Evolutionary conservation across 2,888 invertebrate genomes (phyloP).

Genomic region (Acleris laterana): DNA sequence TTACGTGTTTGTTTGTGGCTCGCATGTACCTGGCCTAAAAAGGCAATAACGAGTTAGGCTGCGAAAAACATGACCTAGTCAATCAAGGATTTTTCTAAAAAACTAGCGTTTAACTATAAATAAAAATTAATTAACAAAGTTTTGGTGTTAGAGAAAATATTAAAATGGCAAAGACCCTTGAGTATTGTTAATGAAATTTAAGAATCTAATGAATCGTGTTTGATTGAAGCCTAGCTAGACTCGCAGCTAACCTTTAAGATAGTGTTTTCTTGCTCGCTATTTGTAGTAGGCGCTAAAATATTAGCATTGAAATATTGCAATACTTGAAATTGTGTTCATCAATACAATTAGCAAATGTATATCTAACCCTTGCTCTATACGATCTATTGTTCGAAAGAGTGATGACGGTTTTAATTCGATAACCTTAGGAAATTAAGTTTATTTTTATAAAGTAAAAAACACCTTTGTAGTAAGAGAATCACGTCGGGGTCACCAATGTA

Average conservation of each 20-base stretch:
- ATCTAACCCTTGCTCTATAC: too few relatives aligned
- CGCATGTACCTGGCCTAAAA: constrained; percentile 48
- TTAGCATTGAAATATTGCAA: neutral
- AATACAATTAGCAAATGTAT: too few relatives aligned
- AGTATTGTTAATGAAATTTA: neutral
- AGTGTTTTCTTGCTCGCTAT: constrained; percentile 10
- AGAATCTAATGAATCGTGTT: too few relatives aligned
- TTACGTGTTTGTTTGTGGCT: constrained; percentile 46
- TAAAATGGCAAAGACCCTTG: neutral
- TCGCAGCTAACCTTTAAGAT: neutral
- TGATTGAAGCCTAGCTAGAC: too few relatives aligned
- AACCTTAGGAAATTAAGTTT: too few relatives aligned
- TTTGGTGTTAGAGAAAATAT: neutral
- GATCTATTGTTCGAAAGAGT: too few relatives aligned
- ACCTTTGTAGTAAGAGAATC: too few relatives aligned
- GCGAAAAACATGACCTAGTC: constrained; percentile 36
- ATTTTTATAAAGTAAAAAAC: too few relatives aligned
- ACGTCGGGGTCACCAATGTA: too few relatives aligned
- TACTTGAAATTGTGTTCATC: too few relatives aligned
- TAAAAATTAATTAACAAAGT: neutral
- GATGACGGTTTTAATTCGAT: too few relatives aligned
- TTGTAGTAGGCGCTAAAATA: constrained; percentile 6
- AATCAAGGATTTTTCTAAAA: constrained; percentile 3
- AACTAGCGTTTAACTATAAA: neutral
- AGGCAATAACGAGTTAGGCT: constrained; percentile 23